Evolutionary conservation across 2,113 vertebrate genomes (phyloP), one percentile per base, ranked within the genome.

Genomic region (Tupaia tana): DNA sequence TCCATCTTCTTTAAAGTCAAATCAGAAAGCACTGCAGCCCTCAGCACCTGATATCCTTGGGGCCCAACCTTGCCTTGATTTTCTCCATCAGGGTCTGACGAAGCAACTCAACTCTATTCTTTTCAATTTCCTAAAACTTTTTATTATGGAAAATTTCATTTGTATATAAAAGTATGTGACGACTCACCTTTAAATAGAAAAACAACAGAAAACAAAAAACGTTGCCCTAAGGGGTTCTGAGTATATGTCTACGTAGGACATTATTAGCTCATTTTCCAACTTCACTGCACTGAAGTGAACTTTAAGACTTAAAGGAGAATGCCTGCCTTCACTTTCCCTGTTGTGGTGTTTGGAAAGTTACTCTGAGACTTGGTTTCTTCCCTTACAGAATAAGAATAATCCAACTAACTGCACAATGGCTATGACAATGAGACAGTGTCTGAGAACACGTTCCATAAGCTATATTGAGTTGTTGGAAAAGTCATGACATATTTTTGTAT

Each of bases 1-100:
- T 93, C 67, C 81, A 77, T 79, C 43, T 89, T 78, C 43, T 66
- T 89, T 86, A 29, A 96, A 97, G 66, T 75, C 19, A 86, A 71
- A 83, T 63, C 54, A 63, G 63, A 78, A 87, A 90, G 52, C 25
- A 0, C 90, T 74, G 43, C 88, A 74, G 16, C 66, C 43, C 70
- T 63, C 4, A 74, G 29, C 63, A 80, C 86, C 70, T 84, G 74
- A 85, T 66, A 90, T 71, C n/a, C 63, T 59, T 43, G 25, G 71
- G 79, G 4, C 61, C 71, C 82, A 31, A 73, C 15, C n/a, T 59
- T 13, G 9, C 43, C 9, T 20, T 6, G 20, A 52, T 79, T 94
- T 43, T 29, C 16, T 78, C 25, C 56, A 22, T 31, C 56, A 56
- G n/a, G 52, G 12, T 25, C 54, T 93, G 71, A 77, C 63, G 15